A percentile compares a stretch with the other conserved stretches of the same genome.
These are phyloP conservation scores for Pelosia muscerda DNA, from an alignment of 2,888 invertebrate species.

Conservation along the genomic window DNA sequence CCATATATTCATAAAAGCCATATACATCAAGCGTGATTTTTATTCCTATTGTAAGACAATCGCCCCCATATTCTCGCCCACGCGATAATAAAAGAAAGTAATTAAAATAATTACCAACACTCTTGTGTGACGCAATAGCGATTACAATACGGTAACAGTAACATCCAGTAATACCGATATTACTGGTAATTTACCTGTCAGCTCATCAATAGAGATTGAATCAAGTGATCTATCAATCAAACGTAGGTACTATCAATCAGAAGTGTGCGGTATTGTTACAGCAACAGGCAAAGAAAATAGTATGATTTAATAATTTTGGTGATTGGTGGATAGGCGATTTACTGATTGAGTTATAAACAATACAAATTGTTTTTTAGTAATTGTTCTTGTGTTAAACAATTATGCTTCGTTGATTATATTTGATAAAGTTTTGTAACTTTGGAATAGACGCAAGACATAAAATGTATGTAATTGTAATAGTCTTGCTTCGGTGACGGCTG, in stretches of 20 bases:
- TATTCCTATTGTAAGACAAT: not conserved
- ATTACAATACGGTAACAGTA: constrained; percentile 38
- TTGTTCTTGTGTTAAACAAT: constrained; percentile 14
- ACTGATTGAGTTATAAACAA: constrained; percentile 21
- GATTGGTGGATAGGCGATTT: constrained; percentile 14
- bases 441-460: not conserved
- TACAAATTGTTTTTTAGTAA: constrained; percentile 19
- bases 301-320: constrained; percentile 17
- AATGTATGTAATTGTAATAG: not conserved
- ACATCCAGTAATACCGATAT: constrained; percentile 17
- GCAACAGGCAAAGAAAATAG: constrained; percentile 11
- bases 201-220: constrained; percentile 18
- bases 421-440: constrained; percentile 4
- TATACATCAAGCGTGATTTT: not conserved
- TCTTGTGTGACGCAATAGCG: constrained; percentile 33
- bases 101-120: constrained; percentile 43
- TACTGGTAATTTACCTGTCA: constrained; percentile 24
- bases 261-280: constrained; percentile 8
- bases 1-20: not conserved
- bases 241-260: constrained; percentile 8
- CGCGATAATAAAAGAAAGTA: constrained; percentile 33
- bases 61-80: constrained; percentile 20
- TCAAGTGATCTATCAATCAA: constrained; percentile 12
- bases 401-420: not conserved
- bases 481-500: not conserved